Evolutionary conservation across 2,888 invertebrate species (phyloP), one percentile per base, ranked within the genome.

Genomic region (Darwinula stevensoni): DNA sequence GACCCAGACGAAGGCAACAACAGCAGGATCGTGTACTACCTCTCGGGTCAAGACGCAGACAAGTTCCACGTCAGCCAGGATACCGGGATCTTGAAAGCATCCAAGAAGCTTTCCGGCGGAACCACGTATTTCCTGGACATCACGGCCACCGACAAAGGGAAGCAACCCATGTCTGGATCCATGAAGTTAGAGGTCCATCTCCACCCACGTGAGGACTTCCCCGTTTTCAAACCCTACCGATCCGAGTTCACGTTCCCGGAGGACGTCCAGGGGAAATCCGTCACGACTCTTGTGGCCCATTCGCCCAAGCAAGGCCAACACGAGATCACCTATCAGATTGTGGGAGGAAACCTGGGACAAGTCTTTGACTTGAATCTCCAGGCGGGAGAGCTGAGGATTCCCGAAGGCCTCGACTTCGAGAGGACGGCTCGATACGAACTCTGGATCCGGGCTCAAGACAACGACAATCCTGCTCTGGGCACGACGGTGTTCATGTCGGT

Each of bases 281-380:
- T 86, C 6, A 70, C 75, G 1, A 67, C 65, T 42, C 54, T 80
- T 31, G 62, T 62, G 33, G 82, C 82, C 0, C 62, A 61, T 3
- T 74, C 78, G 0, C 74, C 78, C 0, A 78, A 80, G 47, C 63
- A 63, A 37, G 73, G 71, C 1, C 53, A 66, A 0, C 56, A 61
- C 4, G 68, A 67, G 6, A 61, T 63, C 40, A 56, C 80, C 36
- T 88, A 73, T 46, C 66, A 68, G 16, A 73, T 88, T 37, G 84
- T 80, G 6, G 88, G 86, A n/a, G 88, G 88, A 3, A 88, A 86
- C 48, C 63, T 76, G 3, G 78, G 74, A 0, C 72, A 76, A 43
- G 73, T 78, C n/a, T 58, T 82, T 27, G 62, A 62, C 45, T 68
- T 84, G 36, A 74, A 82, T 49, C 52, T 64, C 16, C 63, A 63